Evolutionary conservation across 2,797 vertebrate genomes (phyloP).

Genomic region (Psittacula derbiana): DNA sequence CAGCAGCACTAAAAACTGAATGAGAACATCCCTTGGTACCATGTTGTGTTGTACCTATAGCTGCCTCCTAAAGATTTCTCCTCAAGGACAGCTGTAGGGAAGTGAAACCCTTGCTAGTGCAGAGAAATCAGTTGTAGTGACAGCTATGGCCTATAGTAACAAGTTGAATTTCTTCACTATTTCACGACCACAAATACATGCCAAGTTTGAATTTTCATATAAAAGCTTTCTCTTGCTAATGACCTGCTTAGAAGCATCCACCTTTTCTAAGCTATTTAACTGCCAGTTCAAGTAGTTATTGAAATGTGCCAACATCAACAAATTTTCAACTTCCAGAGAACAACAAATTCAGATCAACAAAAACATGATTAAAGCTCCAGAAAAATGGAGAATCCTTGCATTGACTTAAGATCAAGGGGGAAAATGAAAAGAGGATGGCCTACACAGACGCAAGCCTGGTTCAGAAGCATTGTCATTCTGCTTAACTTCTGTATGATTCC

Average conservation of each 20-base stretch:
- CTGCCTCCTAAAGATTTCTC: background rate
- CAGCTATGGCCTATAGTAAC: background rate
- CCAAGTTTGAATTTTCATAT: background rate
- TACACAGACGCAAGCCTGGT: background rate
- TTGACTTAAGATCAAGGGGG: background rate
- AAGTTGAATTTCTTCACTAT: background rate
- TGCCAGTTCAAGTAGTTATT: background rate
- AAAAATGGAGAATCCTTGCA: background rate
- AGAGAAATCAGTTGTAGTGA: background rate
- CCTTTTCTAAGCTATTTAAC: background rate
- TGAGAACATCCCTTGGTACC: fast-evolving
- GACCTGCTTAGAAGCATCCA: background rate
- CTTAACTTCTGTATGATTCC: background rate
- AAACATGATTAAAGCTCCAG: background rate
- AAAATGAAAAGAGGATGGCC: background rate
- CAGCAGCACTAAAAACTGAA: background rate
- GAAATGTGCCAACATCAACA: background rate
- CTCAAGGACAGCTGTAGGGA: background rate
- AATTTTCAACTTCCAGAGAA: background rate
- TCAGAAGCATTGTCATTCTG: background rate
- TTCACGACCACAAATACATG: background rate
- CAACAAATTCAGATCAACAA: background rate
- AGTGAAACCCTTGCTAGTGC: background rate
- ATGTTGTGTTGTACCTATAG: fast-evolving
- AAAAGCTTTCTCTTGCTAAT: background rate